Evolutionary conservation across 2,113 vertebrate genomes (phyloP).

Genomic region (Trichechus manatus): DNA sequence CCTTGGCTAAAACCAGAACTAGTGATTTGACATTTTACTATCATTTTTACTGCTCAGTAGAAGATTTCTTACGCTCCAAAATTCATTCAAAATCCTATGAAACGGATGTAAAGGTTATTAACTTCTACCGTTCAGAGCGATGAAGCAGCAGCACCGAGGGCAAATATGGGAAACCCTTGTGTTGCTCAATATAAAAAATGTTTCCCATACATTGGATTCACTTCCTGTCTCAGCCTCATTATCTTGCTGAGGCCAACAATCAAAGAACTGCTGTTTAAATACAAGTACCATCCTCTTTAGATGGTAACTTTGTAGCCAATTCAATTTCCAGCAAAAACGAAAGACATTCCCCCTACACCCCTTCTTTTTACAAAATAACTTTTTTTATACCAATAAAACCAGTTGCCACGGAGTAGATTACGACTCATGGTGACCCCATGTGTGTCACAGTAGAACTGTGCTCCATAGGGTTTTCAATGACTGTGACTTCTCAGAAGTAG

Average conservation of each 20-base stretch:
- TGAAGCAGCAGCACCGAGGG: background rate
- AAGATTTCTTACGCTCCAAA: background rate
- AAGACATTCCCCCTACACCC: background rate
- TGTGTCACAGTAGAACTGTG: too few species aligned
- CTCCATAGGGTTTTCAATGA: too few species aligned
- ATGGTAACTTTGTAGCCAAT: background rate
- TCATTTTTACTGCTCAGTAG: background rate
- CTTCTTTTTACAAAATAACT: background rate
- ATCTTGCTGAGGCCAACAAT: background rate
- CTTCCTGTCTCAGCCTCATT: background rate
- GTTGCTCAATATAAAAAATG: background rate
- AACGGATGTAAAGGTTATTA: background rate
- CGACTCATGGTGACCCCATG: too few species aligned
- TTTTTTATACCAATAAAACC: background rate
- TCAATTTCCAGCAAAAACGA: conserved; percentile 3
- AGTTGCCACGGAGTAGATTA: background rate
- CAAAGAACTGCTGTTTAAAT: background rate
- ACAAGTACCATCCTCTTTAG: background rate
- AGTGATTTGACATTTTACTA: background rate
- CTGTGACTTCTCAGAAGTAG: too few species aligned
- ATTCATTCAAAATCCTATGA: background rate
- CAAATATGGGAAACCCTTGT: background rate
- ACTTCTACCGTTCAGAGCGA: background rate
- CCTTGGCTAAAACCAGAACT: background rate
- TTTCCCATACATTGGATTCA: background rate